A percentile compares a stretch with the other conserved stretches of the same genome.
These are phyloP conservation scores for Aleiodes alternator DNA, from an alignment of 2,888 invertebrate genomes.

Conservation along the genomic window DNA sequence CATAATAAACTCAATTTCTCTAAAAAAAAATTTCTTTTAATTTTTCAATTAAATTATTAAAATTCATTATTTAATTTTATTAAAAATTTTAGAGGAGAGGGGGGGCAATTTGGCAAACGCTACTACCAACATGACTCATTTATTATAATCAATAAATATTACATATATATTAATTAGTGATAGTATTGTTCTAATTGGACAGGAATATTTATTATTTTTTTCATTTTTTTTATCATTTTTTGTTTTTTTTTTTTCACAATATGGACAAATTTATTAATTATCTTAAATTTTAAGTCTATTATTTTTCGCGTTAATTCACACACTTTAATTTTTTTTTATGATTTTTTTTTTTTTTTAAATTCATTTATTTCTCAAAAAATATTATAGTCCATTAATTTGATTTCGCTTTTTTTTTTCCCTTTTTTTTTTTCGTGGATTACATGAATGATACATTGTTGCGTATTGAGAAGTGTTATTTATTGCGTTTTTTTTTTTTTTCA, in stretches of 20 bases:
- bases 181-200: conserved; percentile 74
- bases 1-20: no score
- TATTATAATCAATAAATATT: conserved; percentile 70
- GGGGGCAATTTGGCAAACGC: conserved; percentile 54
- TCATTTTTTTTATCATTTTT: conserved; percentile 50
- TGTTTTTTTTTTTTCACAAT: conserved; percentile 57
- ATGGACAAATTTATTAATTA: conserved; percentile 59
- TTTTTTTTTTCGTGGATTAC: not conserved
- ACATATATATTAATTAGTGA: conserved; percentile 66
- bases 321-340: conserved; percentile 48
- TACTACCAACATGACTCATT: conserved; percentile 58
- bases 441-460: conserved; percentile 25
- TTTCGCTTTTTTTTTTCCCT: conserved; percentile 46
- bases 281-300: conserved; percentile 54
- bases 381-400: conserved; percentile 56
- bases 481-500: conserved; percentile 27
- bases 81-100: not conserved
- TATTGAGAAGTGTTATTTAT: conserved; percentile 29
- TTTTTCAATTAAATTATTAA: not conserved
- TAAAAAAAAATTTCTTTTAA: no score
- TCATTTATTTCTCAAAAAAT: conserved; percentile 51
- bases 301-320: conserved; percentile 50
- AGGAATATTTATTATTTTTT: conserved; percentile 63
- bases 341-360: conserved; percentile 39
- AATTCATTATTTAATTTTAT: not conserved